Percentiles rank a stretch among this genome's conserved stretches.
phyloP scores from a whole-genome alignment of 2,888 invertebrate genomes.

The Plebejus argus region DNA sequence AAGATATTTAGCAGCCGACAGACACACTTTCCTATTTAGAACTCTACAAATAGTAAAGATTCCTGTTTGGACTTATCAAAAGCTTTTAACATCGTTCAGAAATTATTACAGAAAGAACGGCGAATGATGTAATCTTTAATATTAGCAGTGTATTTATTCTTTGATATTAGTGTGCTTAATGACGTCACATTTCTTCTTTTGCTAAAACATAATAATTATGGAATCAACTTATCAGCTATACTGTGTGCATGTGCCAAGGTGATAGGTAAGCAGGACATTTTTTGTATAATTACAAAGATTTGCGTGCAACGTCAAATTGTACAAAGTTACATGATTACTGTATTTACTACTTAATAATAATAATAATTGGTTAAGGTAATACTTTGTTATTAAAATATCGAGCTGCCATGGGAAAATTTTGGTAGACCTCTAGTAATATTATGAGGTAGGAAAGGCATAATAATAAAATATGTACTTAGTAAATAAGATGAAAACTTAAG shows the following conservation, averaged over 20 bases:
- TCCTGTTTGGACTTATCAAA: too few relatives aligned
- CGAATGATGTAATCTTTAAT: too few relatives aligned
- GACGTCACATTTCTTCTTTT: too few relatives aligned
- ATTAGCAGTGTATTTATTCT: too few relatives aligned
- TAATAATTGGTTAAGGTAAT: not conserved
- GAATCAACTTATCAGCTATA: too few relatives aligned
- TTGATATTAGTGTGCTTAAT: too few relatives aligned
- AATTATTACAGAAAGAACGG: too few relatives aligned
- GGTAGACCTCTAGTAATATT: not conserved
- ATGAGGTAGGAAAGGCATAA: not conserved
- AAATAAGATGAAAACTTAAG: too few relatives aligned
- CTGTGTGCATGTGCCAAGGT: constrained; percentile 13
- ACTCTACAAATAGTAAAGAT: not conserved
- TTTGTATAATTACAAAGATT: not conserved
- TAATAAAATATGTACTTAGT: not conserved
- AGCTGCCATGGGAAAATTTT: not conserved
- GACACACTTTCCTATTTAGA: too few relatives aligned
- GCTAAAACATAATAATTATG: too few relatives aligned
- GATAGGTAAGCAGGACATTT: not conserved
- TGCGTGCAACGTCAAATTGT: not conserved
- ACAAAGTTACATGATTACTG: not conserved
- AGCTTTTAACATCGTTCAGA: too few relatives aligned
- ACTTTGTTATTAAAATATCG: not conserved
- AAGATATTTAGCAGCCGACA: too few relatives aligned
- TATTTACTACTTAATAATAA: not conserved